Evolutionary conservation across 2,888 invertebrate species (phyloP), one percentile per base, ranked within the genome.

Genomic region (Epsilonema sp.): DNA sequence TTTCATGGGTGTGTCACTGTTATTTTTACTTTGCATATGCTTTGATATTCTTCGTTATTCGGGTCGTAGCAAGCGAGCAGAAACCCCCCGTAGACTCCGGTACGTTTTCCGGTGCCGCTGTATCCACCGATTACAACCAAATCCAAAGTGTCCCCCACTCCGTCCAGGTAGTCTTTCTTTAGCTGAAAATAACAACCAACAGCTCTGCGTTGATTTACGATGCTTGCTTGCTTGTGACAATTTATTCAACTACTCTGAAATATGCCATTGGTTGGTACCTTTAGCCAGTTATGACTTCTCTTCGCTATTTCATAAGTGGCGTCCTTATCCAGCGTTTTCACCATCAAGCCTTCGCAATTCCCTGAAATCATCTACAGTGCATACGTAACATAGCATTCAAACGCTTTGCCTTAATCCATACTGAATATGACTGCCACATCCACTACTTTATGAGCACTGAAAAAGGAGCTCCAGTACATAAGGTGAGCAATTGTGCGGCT

Each of bases 301-400:
- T 89, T 82, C 0, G 94, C 92, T 57, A 97, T 94, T 73, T 97
- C 94, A 68, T 97, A 97, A 0, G 82, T 80, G 0, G 94, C 86
- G 58, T 82, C 79, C 26, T 78, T 77, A 56, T 79, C 76, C 44
- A 97, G 70, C 0, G 90, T 85, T 73, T 97, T 97, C 5, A 97
- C 85, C 94, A 97, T 97, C 48, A 97, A 73, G 1, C 97, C 97
- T 72, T 97, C 97, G 69, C 97, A 97, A 63, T 89, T 87, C 46
- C 82, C 87, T 73, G 62, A 52, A 61, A 62, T 45, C 19, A 39
- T 31, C 16, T 31, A 13, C 8, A 31, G 8, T 31, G 16, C 31
- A 31, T n/a, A n/a, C n/a, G n/a, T n/a, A n/a, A n/a, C n/a, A n/a
- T n/a, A n/a, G n/a, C n/a, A n/a, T n/a, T n/a, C n/a, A n/a, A n/a